These are phyloP conservation scores for Cryptotis parvus DNA, from an alignment of 2,113 vertebrate genomes.

Conservation along the genomic window DNA sequence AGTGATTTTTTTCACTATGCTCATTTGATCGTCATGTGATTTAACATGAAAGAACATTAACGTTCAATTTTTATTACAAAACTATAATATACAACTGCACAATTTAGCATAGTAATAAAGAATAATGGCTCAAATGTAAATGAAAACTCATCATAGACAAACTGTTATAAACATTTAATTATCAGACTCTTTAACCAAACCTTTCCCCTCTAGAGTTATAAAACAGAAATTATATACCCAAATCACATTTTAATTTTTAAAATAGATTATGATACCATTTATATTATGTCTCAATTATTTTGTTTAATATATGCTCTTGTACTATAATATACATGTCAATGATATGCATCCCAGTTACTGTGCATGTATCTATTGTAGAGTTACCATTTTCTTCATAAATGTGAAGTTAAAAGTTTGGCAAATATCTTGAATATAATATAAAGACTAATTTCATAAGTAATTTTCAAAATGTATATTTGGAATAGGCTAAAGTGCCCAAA, in stretches of 20 bases:
- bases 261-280: background rate
- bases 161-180: conserved; percentile 39
- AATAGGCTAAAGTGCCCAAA: background rate
- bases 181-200: conserved; percentile 16
- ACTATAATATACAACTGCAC: background rate
- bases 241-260: conserved; percentile 40
- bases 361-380: background rate
- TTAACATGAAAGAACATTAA: conserved; percentile 39
- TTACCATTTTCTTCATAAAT: conserved; percentile 41
- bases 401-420: background rate
- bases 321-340: background rate
- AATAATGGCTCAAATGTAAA: too few species aligned
- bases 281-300: conserved; percentile 37
- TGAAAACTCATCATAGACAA: background rate
- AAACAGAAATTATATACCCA: conserved; percentile 26
- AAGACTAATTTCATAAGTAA: background rate
- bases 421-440: background rate
- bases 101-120: conserved; percentile 38
- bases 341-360: background rate
- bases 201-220: background rate
- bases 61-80: conserved; percentile 47
- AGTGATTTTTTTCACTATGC: conserved; percentile 5
- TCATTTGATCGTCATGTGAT: background rate
- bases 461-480: background rate
- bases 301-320: conserved; percentile 16